phyloP scores from a whole-genome alignment of 2,888 invertebrate species.

The Melikaiella ostensackeni region DNA sequence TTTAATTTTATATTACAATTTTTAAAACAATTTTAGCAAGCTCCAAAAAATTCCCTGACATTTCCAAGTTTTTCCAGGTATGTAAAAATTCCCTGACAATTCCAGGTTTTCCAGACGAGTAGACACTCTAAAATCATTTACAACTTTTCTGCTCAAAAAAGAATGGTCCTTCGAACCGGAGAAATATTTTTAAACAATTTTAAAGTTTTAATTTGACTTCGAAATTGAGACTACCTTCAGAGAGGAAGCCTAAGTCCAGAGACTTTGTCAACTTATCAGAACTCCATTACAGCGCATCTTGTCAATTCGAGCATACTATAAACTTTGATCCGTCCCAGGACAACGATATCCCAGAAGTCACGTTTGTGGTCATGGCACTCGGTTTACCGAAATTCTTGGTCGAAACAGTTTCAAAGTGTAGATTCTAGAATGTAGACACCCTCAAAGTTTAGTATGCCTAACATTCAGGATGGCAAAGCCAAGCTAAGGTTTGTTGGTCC shows the following conservation, averaged over 20 bases:
- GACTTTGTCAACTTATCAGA: conserved; percentile 22
- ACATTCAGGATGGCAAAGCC: conserved; percentile 13
- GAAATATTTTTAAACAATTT: too few relatives aligned
- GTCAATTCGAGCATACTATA: conserved; percentile 1
- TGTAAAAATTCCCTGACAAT: too few relatives aligned
- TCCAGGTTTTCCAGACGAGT: too few relatives aligned
- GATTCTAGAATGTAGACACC: conserved; percentile 5
- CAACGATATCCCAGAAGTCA: conserved; percentile 10
- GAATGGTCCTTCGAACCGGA: too few relatives aligned
- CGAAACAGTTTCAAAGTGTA: conserved; percentile 23
- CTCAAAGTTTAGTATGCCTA: conserved; percentile 12
- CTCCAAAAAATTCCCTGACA: too few relatives aligned
- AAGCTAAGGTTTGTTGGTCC: conserved; percentile 34
- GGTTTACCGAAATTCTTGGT: conserved; percentile 10
- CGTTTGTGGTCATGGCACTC: conserved; percentile 22
- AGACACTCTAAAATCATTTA: too few relatives aligned
- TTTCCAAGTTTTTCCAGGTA: too few relatives aligned
- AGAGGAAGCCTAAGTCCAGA: background rate
- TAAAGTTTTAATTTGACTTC: background rate
- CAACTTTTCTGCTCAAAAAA: too few relatives aligned
- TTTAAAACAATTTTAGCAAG: too few relatives aligned
- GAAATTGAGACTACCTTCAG: background rate
- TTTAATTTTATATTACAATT: too few relatives aligned
- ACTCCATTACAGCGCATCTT: conserved; percentile 24
- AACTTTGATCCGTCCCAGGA: conserved; percentile 20